Evolutionary conservation across 2,888 invertebrate species (phyloP).

Genomic region (Cheiracanthium punctorium): DNA sequence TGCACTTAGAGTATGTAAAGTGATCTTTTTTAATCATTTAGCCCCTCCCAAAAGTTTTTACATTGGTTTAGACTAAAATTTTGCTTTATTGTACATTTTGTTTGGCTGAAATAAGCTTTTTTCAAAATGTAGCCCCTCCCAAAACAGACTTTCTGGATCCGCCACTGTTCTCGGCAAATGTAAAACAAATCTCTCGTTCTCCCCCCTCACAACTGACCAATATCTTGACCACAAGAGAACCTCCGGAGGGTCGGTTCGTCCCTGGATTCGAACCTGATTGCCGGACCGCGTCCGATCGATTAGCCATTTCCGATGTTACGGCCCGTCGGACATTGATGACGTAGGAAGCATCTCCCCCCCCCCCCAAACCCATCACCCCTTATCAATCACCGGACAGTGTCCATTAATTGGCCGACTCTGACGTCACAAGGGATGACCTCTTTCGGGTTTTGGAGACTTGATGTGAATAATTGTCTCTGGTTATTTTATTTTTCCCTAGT

Average conservation of each 20-base stretch:
- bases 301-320: constrained; percentile 66
- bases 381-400: constrained; percentile 65
- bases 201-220: constrained; percentile 5
- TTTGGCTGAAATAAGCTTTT: too few species aligned
- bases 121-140: too few species aligned
- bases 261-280: constrained; percentile 46
- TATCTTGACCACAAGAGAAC: not conserved
- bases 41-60: too few species aligned
- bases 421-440: constrained; percentile 67
- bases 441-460: constrained; percentile 45
- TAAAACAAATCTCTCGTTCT: too few species aligned
- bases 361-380: constrained; percentile 50
- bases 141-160: too few species aligned
- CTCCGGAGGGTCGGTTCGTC: constrained; percentile 14
- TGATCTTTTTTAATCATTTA: too few species aligned
- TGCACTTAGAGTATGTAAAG: too few species aligned
- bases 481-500: constrained; percentile 27
- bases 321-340: constrained; percentile 62
- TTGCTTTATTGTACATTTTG: too few species aligned
- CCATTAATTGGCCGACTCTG: constrained; percentile 66
- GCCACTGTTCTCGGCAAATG: too few species aligned
- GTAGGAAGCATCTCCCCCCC: constrained; percentile 38
- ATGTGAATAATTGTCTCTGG: constrained; percentile 56
- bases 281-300: constrained; percentile 54
- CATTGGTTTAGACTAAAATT: too few species aligned